Evolutionary conservation across 1,140 invertebrate species (phyloP).

Genomic region (Cyclargus thomasi): DNA sequence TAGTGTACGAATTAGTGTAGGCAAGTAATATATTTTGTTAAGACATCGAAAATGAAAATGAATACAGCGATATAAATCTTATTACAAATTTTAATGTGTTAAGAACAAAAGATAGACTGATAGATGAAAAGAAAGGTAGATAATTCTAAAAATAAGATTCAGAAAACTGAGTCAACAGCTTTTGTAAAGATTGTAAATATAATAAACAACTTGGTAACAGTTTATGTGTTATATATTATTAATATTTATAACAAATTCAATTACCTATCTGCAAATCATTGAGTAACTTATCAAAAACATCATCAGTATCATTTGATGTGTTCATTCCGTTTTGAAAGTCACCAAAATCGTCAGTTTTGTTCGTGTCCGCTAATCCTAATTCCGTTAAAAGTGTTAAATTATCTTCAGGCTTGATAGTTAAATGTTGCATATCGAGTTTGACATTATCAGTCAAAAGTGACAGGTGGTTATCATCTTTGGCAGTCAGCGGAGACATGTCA

Average conservation of each 20-base stretch:
- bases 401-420: conserved; percentile 25
- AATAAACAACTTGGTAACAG: too few species aligned
- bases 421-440: not conserved
- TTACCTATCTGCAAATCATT: conserved; percentile 50
- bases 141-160: too few species aligned
- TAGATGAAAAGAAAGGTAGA: too few species aligned
- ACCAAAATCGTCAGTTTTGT: conserved; percentile 49
- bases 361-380: conserved; percentile 50
- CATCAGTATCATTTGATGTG: conserved; percentile 36
- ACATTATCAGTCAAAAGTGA: conserved; percentile 48
- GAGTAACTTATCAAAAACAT: conserved; percentile 62
- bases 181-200: too few species aligned
- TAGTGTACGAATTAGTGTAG: too few species aligned
- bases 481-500: conserved; percentile 25
- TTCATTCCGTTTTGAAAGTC: conserved; percentile 61
- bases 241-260: conserved; percentile 19
- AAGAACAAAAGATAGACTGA: too few species aligned
- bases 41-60: too few species aligned
- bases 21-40: too few species aligned
- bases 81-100: too few species aligned
- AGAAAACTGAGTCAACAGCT: too few species aligned
- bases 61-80: too few species aligned
- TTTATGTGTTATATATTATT: too few species aligned
- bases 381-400: conserved; percentile 59
- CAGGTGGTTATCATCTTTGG: conserved; percentile 45